Base-by-base conservation (phyloP, 2,888 invertebrate genomes). In the Atrina japonica region DNA sequence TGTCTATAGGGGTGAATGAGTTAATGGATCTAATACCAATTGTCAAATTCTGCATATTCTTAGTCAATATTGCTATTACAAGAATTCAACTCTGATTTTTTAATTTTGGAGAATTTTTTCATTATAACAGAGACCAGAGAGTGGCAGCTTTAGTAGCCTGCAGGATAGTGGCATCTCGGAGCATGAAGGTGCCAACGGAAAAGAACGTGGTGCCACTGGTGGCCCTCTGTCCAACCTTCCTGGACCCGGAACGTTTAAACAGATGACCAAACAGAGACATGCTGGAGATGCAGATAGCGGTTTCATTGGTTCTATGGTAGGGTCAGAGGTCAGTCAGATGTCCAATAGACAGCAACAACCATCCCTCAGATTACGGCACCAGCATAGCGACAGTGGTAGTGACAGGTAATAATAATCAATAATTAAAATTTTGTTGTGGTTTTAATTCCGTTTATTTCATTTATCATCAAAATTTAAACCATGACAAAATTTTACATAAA, bases 211-310 rank as follows among this genome's bases (percentile, higher is more conserved):
- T 25, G 65, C 76, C 16, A 75, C 71, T 0, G 78, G 76, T 2
- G 78, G 77, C 43, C 78, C 82, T 16, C 76, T 84, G 7, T 82
- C 83, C 21, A 84, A 82, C 55, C 66, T 85, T 35, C 85, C 86
- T 6, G 84, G 85, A n/a, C 84, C 85, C 1, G 85, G 85, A 6
- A 84, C 82, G 63, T 82, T 85, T 61, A 86, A 85, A 64, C 84
- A 86, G 79, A 83, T 85, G 85, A 84, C 84, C 9, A 81, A 80
- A 40, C 81, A 83, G 49, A 61, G 83, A 29, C 84, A 83, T 63
- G 78, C 79, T 2, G 79, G 77, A 56, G 87, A 87, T 74, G 82
- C 83, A 25, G 87, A 87, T 77, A 86, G 86, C 77, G 87, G 87
- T 9, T 87, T 87, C 60, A 82, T 86, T 61, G 87, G 86, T 3